These are phyloP conservation scores for Chrysolina oricalcia DNA, from an alignment of 2,888 invertebrate species.

Conservation along the genomic window DNA sequence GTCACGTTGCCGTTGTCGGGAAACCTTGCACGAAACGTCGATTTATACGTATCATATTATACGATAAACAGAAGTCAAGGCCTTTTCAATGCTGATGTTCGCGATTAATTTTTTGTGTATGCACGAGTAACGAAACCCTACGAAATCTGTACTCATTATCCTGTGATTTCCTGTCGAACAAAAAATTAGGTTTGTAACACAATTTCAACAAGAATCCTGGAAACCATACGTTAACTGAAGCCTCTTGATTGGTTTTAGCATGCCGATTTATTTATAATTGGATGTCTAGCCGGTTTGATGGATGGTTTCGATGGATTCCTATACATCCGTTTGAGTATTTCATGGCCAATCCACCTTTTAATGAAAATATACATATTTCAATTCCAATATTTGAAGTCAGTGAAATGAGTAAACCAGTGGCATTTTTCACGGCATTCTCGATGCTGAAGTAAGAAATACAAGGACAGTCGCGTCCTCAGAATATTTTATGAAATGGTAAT, in stretches of 20 bases:
- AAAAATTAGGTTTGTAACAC: background rate
- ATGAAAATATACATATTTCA: too few relatives aligned
- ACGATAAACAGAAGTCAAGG: slow-evolving; percentile 38
- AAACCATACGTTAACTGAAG: slow-evolving; percentile 9
- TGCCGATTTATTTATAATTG: background rate
- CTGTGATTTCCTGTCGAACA: background rate
- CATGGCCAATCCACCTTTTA: too few relatives aligned
- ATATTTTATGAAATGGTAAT: too few relatives aligned
- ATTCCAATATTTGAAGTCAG: too few relatives aligned
- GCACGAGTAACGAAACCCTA: background rate
- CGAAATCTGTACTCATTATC: background rate
- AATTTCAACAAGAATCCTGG: slow-evolving; percentile 7
- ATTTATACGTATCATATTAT: slow-evolving; percentile 40
- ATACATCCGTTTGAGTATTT: too few relatives aligned
- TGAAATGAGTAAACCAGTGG: too few relatives aligned
- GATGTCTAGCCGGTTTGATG: background rate
- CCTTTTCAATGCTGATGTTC: slow-evolving; percentile 29
- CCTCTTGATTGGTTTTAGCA: background rate
- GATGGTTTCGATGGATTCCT: too few relatives aligned
- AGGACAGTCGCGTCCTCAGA: too few relatives aligned
- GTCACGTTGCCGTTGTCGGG: slow-evolving; percentile 26
- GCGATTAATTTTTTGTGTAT: slow-evolving; percentile 5
- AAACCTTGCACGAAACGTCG: slow-evolving; percentile 41
- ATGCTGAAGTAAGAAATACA: too few relatives aligned
- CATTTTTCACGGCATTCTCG: too few relatives aligned